Evolutionary conservation across 2,113 vertebrate species (phyloP), one percentile per base, ranked within the genome.

Genomic region (Anthoscopus minutus): DNA sequence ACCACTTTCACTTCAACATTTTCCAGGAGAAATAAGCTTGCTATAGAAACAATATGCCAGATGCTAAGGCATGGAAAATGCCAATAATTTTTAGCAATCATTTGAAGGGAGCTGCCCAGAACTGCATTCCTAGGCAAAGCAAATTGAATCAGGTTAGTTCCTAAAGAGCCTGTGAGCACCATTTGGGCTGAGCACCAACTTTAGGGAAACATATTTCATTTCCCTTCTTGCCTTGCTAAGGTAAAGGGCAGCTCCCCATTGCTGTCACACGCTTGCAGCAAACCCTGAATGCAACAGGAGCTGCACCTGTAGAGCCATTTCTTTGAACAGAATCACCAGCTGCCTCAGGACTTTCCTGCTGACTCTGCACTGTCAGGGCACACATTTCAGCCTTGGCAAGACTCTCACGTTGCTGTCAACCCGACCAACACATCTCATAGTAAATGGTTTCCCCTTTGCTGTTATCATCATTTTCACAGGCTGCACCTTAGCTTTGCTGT

Each of bases 381-480:
- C 37, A 58, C 38, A 13, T 76, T 85, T 67, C 60, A 65, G 60
- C 2, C 73, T 62, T 90, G 65, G 72, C 51, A 86, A 51, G 85
- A 18, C 30, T 42, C 53, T 38, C 31, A 3, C 65, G 44, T 58
- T 28, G 58, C 91, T 94, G 91, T 92, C 78, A 92, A 31, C 66
- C 81, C 62, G 50, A 86, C 86, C 93, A 91, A 27, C 62, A 31
- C 80, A 15, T n/a, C 65, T n/a, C 4, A 4, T 48, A 40, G 89
- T 85, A 86, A 92, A 87, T 69, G 86, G 21, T 51, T 91, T 91
- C 47, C 81, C 28, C 11, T 94, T 97, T 95, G 88, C 94, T 91
- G 88, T 37, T 89, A 89, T 89, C 89, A 89, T 86, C 92, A 84
- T 95, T 95, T 96, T 92, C 76, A 60, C 44, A 65, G 76, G 76